Base-by-base conservation (phyloP, 2,797 vertebrate species). In the Cetoscarus ocellatus region DNA sequence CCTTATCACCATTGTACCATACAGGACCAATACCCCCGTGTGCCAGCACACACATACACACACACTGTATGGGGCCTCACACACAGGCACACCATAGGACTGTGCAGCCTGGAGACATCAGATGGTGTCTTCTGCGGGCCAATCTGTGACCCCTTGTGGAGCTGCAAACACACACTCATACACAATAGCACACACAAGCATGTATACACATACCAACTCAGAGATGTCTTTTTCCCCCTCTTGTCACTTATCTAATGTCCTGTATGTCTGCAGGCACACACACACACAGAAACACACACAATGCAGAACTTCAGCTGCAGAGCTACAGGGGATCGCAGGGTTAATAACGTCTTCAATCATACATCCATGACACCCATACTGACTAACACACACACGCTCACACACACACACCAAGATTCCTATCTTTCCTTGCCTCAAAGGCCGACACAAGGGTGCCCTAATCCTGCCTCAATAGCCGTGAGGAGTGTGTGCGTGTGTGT, bases 291-390 rank as follows among this genome's bases (percentile, higher is more conserved):
- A 52, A 70, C 48, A 57, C 43, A 44, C 52, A 34, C 39, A n/a
- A n/a, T 58, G 76, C 45, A 67, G 59, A 84, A 80, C 66, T 85
- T 87, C 82, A 79, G 80, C 86, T 77, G 82, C 80, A 61, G 76
- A 85, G 84, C 86, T 84, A 76, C 83, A 63, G 91, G 87, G 81
- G 82, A 80, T 43, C 51, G 15, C 58, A n/a, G 83, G 88, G 91
- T 91, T 94, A 94, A 94, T 94, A 94, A 94, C 84, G 89, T 93
- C 92, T 93, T 95, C 91, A 94, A 91, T 94, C 92, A 92, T 79
- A 92, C 83, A 88, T 84, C 85, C 82, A 85, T 87, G 86, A 92
- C 90, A 89, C 79, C 70, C 89, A 84, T 67, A 84, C 90, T 68
- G 77, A 84, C 85, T 61, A 55, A 80, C 44, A 67, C 67, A 67